Percentiles rank a stretch among this genome's conserved stretches.
Evolutionary conservation across 2,113 vertebrate genomes (phyloP).

Genomic region (Barnardius zonarius): DNA sequence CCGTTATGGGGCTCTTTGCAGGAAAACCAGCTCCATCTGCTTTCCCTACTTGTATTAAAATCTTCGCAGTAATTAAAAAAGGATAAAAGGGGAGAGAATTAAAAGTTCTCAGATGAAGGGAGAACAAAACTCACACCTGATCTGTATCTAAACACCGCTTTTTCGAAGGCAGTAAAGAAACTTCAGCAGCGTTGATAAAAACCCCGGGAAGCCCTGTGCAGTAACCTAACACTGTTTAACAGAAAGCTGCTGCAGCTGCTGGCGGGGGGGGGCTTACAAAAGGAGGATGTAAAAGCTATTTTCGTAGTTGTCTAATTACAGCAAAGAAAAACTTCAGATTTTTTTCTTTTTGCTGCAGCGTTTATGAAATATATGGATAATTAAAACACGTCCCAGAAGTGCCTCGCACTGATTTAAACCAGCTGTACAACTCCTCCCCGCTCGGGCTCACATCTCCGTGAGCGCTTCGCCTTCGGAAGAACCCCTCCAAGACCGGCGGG

Average conservation of each 20-base stretch:
- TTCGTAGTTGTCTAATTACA: background rate
- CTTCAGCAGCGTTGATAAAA: background rate
- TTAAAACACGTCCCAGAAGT: background rate
- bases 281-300: background rate
- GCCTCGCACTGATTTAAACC: background rate
- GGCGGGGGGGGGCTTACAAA: background rate
- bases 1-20: background rate
- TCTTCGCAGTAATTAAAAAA: background rate
- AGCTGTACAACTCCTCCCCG: background rate
- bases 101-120: background rate
- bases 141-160: background rate
- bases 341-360: too few species aligned
- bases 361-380: background rate
- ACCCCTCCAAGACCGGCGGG: background rate
- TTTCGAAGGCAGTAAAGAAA: background rate
- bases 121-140: background rate
- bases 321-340: background rate
- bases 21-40: background rate
- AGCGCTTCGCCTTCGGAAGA: background rate
- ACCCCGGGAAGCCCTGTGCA: background rate
- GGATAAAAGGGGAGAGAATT: background rate
- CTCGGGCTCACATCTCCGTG: background rate
- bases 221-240: background rate
- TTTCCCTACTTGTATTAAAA: background rate
- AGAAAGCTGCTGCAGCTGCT: too few species aligned